A percentile compares a stretch with the other conserved stretches of the same genome.
phyloP scores from a whole-genome alignment of 64 coral and sea anemone species.

The Montipora sp. region DNA sequence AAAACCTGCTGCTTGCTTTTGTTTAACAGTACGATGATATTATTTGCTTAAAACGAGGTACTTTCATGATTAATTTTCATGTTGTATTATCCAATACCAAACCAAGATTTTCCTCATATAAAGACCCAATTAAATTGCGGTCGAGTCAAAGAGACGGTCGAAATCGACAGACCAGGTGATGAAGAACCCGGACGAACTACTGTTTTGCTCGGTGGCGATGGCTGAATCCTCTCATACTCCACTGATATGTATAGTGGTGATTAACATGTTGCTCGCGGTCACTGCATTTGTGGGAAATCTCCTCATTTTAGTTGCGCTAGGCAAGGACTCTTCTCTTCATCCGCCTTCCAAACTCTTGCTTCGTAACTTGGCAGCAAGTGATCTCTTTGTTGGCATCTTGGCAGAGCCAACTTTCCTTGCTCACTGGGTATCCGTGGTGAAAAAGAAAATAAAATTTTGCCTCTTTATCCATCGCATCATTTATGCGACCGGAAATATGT shows the following conservation, averaged over 20 bases:
- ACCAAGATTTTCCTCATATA: no score
- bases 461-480: no score
- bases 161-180: not conserved
- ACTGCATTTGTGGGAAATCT: constrained; percentile 4
- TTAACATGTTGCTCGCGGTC: not conserved
- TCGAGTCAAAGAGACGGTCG: no score
- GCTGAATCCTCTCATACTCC: not conserved
- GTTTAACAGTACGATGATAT: no score
- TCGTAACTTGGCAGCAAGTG: not conserved
- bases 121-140: no score
- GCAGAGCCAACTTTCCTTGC: not conserved
- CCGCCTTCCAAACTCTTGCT: constrained; percentile 11
- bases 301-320: not conserved
- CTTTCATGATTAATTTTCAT: no score
- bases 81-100: no score
- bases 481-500: no score
- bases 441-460: no score
- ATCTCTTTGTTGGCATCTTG: constrained; percentile 8
- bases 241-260: not conserved
- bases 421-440: no score
- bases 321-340: constrained; percentile 9
- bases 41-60: no score
- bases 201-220: not conserved
- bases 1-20: no score
- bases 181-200: not conserved